Percentiles rank a stretch among this genome's conserved stretches.
phyloP scores from a whole-genome alignment of 37 sponge, comb jelly and placozoan genomes.

The Aphrocallistes beatrix region DNA sequence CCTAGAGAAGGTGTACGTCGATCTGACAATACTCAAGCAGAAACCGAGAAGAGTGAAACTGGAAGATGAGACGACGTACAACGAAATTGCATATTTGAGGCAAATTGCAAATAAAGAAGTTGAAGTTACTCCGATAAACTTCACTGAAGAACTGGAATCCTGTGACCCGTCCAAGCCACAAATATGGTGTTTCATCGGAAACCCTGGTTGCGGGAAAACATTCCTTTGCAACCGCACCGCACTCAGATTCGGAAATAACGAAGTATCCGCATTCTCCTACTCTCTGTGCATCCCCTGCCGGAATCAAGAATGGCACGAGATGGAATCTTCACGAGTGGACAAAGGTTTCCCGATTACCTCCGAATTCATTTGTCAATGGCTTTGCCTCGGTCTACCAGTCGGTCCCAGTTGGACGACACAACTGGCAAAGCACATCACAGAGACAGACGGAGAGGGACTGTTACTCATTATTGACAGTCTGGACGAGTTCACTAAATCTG shows the following conservation, averaged over 20 bases:
- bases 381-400: neutral
- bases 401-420: neutral
- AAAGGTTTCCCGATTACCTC: too few relatives aligned
- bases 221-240: neutral
- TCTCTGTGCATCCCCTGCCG: neutral
- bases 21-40: too few relatives aligned
- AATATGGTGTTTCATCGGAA: neutral
- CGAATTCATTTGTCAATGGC: neutral
- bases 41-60: too few relatives aligned
- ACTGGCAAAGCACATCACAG: neutral
- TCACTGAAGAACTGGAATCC: too few relatives aligned
- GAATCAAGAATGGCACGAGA: neutral
- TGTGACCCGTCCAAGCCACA: neutral
- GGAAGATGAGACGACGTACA: too few relatives aligned
- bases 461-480: too few relatives aligned
- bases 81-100: too few relatives aligned
- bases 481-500: too few relatives aligned
- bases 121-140: neutral
- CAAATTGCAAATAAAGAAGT: neutral
- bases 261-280: neutral
- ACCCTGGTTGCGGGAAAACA: too few relatives aligned
- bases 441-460: too few relatives aligned
- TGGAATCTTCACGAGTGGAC: neutral
- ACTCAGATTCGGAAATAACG: neutral
- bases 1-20: neutral